Evolutionary conservation across 2,888 invertebrate species (phyloP).

Genomic region (Limnephilus auricula): DNA sequence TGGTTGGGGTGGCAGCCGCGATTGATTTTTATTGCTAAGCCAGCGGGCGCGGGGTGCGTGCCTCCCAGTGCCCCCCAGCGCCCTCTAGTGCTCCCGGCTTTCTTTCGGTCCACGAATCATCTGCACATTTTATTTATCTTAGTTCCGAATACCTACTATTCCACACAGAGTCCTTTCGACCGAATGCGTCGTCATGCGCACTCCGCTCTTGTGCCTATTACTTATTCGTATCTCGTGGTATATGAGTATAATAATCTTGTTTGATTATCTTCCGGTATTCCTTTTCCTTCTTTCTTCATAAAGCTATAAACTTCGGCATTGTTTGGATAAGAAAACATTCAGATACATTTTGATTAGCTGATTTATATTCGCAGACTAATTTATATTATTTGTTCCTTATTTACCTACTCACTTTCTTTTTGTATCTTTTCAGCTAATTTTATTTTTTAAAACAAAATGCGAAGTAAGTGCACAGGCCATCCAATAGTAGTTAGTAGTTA

Average conservation of each 20-base stretch:
- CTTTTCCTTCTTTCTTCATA: not conserved
- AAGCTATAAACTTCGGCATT: not conserved
- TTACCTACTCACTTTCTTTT: not conserved
- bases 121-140: constrained; percentile 63
- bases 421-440: too few relatives aligned
- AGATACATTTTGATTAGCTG: not conserved
- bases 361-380: not conserved
- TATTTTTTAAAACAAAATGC: too few relatives aligned
- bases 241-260: not conserved
- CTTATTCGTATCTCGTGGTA: not conserved
- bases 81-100: constrained; percentile 67
- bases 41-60: constrained; percentile 62
- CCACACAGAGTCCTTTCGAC: constrained; percentile 34
- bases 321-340: not conserved
- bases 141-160: constrained; percentile 20
- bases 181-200: constrained; percentile 36
- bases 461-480: too few relatives aligned
- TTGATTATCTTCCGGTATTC: constrained; percentile 16
- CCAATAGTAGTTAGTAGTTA: too few relatives aligned
- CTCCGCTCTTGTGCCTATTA: not conserved
- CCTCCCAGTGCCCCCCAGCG: constrained; percentile 59
- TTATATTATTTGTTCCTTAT: not conserved
- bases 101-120: constrained; percentile 64
- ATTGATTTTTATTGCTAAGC: constrained; percentile 78
- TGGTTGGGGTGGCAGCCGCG: constrained; percentile 70